Evolutionary conservation across 2,797 vertebrate genomes (phyloP).

Genomic region (Gallinago stenura): DNA sequence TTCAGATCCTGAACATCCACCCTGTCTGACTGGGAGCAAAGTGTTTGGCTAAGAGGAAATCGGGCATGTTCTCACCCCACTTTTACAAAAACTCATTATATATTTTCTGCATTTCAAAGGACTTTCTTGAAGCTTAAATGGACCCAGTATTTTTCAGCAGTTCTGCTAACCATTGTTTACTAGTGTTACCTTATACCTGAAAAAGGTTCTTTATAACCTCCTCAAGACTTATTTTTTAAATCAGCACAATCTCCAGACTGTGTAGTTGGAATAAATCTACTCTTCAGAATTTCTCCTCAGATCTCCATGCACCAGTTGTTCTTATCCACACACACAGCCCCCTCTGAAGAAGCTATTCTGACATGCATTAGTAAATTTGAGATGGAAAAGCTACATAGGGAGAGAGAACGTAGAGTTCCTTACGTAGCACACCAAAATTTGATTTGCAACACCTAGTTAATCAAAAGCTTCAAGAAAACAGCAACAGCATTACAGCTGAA

Average conservation of each 20-base stretch:
- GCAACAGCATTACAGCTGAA: neutral
- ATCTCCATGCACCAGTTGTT: neutral
- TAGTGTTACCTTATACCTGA: neutral
- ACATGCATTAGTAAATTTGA: neutral
- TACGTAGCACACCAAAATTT: neutral
- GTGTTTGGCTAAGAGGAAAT: neutral
- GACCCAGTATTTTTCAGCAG: neutral
- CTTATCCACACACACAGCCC: neutral
- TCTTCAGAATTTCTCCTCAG: neutral
- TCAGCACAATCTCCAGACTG: neutral
- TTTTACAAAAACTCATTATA: neutral
- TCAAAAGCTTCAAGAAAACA: neutral
- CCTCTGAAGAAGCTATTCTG: neutral
- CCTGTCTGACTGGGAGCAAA: neutral
- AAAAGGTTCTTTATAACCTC: neutral
- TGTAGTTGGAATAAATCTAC: neutral
- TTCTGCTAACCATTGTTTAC: neutral
- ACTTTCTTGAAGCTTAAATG: neutral
- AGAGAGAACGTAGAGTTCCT: neutral
- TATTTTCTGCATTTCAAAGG: neutral
- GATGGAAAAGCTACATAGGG: neutral
- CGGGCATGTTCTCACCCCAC: neutral
- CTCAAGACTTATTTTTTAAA: neutral
- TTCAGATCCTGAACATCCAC: neutral
- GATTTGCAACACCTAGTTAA: neutral